Evolutionary conservation across 2,888 invertebrate species (phyloP).

Genomic region (Noctua fimbriata): DNA sequence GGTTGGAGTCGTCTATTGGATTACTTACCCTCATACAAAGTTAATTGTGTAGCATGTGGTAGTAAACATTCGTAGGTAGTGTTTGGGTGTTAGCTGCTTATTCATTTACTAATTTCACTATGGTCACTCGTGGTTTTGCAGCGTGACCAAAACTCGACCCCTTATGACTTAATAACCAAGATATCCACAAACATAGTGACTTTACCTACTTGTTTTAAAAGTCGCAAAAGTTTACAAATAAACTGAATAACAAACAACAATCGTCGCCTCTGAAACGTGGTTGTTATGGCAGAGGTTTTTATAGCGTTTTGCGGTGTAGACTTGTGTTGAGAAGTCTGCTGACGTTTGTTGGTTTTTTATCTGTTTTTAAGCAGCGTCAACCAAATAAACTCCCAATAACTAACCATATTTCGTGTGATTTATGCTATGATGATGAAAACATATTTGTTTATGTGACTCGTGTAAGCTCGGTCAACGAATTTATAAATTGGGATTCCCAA

Average conservation of each 20-base stretch:
- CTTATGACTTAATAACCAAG: not conserved
- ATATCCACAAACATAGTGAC: not conserved
- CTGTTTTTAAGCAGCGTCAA: conserved; percentile 9
- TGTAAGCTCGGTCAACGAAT: conserved; percentile 12
- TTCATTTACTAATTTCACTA: conserved; percentile 50
- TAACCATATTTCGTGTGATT: not conserved
- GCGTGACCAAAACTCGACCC: conserved; percentile 37
- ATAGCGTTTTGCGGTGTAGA: conserved; percentile 20
- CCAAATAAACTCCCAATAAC: not conserved
- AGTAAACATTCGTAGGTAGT: conserved; percentile 30
- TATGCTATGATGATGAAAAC: not conserved
- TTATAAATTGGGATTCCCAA: conserved; percentile 6
- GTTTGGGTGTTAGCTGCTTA: conserved; percentile 5
- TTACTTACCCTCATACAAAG: conserved; percentile 73
- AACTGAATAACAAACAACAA: conserved; percentile 16
- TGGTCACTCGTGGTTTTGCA: conserved; percentile 21
- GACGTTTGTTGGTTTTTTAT: conserved; percentile 23
- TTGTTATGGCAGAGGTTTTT: conserved; percentile 19
- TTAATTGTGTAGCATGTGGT: conserved; percentile 62
- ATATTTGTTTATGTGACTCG: not conserved
- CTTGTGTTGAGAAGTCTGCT: conserved; percentile 1
- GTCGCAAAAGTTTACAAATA: conserved; percentile 18
- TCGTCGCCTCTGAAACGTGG: conserved; percentile 7
- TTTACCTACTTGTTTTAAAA: conserved; percentile 15
- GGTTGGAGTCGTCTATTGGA: conserved; percentile 79